Evolutionary conservation across 64 coral and sea anemone genomes (phyloP), one percentile per base, ranked within the genome.

Genomic region (Pocillopora damicornis): DNA sequence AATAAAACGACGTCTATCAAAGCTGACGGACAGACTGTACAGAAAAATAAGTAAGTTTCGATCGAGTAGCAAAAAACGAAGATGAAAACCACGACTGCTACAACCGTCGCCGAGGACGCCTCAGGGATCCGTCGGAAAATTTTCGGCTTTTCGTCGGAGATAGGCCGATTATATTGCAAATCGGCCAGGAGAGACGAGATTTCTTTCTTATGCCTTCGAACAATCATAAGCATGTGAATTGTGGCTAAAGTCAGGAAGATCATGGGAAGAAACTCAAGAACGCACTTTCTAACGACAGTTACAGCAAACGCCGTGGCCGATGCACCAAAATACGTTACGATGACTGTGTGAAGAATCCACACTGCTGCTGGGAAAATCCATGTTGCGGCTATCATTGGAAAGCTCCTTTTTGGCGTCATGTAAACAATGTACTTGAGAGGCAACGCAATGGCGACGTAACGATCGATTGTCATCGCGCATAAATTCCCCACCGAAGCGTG

Each of bases 11-110:
- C 75, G 15, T 77, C 75, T 7, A 77, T 37, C 15, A 77, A 77
- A 77, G 56, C 22, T 20, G 20, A 10, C 17, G 75, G 38, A 56
- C 75, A 77, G 38, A 56, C 56, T 22, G 17, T 15, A n/a, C 75
- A 77, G 38, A 77, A 77, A 76, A 42, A 57, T 15, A 77, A 77
- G 56, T 77, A 56, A 42, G 15, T 77, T 77, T 77, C 75, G 75
- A 77, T 42, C 17, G 15, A 20, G 34, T 77, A 77, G 16, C 75
- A 57, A 16, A 77, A 42, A 15, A 77, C 75, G 20, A 77, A 77
- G 7, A 42, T 20, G 4, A 77, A 16, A 15, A 77, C 75, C 15
- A 77, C 37, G 4, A 77, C 75, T 57, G 37, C 75, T 15, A 77
- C 34, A 57, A 77, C 75, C 16, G 15, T 56, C 37, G 75, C 38